Evolutionary conservation across 2,113 vertebrate species (phyloP), one percentile per base, ranked within the genome.

Genomic region (Cyphotilapia sp.): DNA sequence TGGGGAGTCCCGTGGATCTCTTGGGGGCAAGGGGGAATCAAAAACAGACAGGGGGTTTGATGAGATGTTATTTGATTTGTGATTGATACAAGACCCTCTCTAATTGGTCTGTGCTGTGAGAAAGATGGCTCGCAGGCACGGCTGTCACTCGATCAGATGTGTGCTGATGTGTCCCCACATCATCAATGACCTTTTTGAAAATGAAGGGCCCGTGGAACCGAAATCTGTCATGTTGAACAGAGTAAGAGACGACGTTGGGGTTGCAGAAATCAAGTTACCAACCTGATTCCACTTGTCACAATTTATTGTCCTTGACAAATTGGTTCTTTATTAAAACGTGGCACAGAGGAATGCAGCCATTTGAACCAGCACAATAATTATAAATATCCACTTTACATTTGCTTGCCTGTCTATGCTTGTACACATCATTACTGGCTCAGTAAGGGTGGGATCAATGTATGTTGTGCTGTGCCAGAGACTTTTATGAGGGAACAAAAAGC

Each of bases 61-160:
- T 93, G 94, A 93, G 92, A 95, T 93, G 92, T 93, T 93, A 95
- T 96, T 94, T 95, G 93, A 94, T 93, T 95, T 93, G 61, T 95
- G 95, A 95, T 95, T 95, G 93, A 94, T 95, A 94, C 90, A 91
- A 90, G 93, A 82, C 86, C 84, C 82, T 49, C 85, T 92, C 92
- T 95, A 95, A 96, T 96, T 95, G 94, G 94, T 85, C 84, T 76
- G 89, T 27, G 82, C 92, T 87, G 74, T 9, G 91, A 92, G 89
- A 87, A 91, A 81, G 80, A 95, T 90, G 90, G 90, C 94, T 95
- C 91, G 81, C 85, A 91, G 95, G 94, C 93, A 93, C 86, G 47
- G 89, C 94, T 94, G 95, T 95, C 95, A 93, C 82, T 40, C 5
- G 63, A 91, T 94, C 88, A 92, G 80, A 92, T 90, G 87, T 91